These are phyloP conservation scores for Eurypyga helias DNA, from an alignment of 2,113 vertebrate species.

Conservation along the genomic window DNA sequence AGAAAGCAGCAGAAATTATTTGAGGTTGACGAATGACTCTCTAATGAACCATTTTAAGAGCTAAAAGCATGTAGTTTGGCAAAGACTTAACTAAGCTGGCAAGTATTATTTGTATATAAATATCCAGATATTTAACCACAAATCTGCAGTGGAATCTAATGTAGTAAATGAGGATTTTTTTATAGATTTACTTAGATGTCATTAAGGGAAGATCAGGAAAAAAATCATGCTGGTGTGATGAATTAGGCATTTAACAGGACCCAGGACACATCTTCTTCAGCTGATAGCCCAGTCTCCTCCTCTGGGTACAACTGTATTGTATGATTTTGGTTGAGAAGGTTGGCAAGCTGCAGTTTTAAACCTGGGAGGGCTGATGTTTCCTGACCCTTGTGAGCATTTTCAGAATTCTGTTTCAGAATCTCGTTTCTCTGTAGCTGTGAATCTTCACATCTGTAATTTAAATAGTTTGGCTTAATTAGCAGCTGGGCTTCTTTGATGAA, in stretches of 20 bases:
- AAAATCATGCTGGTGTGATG: not conserved
- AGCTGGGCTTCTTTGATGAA: not conserved
- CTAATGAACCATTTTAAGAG: not conserved
- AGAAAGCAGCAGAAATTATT: not conserved
- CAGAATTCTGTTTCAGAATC: not conserved
- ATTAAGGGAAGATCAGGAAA: not conserved
- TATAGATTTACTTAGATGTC: not conserved
- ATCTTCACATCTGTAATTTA: not conserved
- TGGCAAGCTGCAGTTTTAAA: not conserved
- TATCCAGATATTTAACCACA: not conserved
- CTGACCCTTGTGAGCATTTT: not conserved
- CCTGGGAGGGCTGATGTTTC: not conserved
- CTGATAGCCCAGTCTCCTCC: not conserved
- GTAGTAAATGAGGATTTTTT: rapidly evolving
- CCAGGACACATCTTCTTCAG: not conserved
- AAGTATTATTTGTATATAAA: not conserved
- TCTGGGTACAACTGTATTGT: not conserved
- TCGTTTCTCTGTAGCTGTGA: not conserved
- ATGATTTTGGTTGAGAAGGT: not conserved
- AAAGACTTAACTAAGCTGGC: not conserved
- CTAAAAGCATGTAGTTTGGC: not conserved
- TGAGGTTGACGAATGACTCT: not conserved
- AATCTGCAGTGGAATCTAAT: not conserved
- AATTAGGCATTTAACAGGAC: not conserved
- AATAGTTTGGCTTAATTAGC: not conserved